phyloP scores from a whole-genome alignment of 2,797 vertebrate genomes.

The Leucoraja ocellata region DNA sequence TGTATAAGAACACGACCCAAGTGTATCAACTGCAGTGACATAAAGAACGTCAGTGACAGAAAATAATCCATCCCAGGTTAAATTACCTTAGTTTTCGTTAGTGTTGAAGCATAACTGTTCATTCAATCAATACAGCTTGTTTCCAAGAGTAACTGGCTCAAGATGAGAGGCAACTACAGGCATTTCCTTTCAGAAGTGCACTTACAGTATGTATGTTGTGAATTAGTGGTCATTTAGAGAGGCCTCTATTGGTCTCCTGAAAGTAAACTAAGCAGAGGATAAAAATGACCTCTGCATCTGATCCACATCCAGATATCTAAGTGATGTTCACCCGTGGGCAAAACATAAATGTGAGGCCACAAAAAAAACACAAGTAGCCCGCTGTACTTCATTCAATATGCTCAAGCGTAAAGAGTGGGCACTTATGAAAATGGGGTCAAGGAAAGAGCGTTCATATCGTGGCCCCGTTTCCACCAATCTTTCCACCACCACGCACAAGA shows the following conservation, averaged over 20 bases:
- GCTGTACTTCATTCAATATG: neutral
- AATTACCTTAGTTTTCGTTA: slow-evolving; percentile 26
- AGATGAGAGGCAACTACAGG: neutral
- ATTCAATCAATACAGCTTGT: slow-evolving; percentile 4
- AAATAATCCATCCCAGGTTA: slow-evolving; percentile 24
- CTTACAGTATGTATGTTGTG: neutral
- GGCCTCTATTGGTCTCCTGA: neutral
- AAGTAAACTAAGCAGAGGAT: neutral
- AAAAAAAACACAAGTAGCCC: neutral
- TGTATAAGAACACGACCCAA: slow-evolving; percentile 30
- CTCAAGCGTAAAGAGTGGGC: neutral
- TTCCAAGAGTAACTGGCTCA: neutral
- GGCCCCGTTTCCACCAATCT: too few relatives aligned
- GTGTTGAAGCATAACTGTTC: slow-evolving; percentile 9
- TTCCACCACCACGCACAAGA: too few relatives aligned
- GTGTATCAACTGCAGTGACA: slow-evolving; percentile 37
- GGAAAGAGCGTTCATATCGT: too few relatives aligned
- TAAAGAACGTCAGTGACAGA: slow-evolving; percentile 19
- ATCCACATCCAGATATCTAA: neutral
- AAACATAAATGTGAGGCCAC: neutral
- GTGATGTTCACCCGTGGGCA: neutral
- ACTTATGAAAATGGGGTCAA: neutral
- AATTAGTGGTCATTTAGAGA: neutral
- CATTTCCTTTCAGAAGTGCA: neutral
- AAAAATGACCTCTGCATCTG: neutral